A percentile compares a stretch with the other conserved stretches of the same genome.
Conservation (phyloP, 2,113 vertebrate genomes). For the Semicossyphus pulcher region DNA sequence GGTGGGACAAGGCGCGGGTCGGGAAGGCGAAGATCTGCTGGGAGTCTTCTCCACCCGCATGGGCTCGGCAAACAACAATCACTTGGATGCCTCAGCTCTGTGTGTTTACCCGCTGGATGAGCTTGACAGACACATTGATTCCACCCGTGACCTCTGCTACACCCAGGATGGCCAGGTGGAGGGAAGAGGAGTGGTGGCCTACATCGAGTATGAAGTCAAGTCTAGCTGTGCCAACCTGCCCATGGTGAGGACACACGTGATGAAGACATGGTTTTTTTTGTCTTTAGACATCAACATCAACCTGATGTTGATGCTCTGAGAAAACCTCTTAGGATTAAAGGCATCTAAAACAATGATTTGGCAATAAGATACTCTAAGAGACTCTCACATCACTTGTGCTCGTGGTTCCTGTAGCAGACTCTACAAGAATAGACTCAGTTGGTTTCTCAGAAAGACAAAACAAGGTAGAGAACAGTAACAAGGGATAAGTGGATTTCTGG, state of each 20-base stretch:
- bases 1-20: constrained; percentile 78
- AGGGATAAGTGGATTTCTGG: constrained; percentile 21
- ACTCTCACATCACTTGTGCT: not conserved
- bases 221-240: constrained; percentile 94
- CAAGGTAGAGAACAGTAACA: constrained; percentile 28
- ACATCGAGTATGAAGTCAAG: constrained; percentile 97
- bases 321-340: not conserved
- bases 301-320: not conserved
- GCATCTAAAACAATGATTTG: not conserved
- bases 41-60: constrained; percentile 89
- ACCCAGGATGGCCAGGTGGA: constrained; percentile 87
- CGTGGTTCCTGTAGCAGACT: not conserved
- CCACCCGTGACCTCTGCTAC: constrained; percentile 93
- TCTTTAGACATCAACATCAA: not conserved
- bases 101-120: constrained; percentile 90
- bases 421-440: not conserved
- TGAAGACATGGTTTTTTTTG: not conserved
- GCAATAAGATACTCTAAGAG: not conserved
- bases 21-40: constrained; percentile 86
- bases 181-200: constrained; percentile 86
- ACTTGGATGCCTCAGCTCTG: constrained; percentile 87
- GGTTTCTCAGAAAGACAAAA: constrained; percentile 37
- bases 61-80: constrained; percentile 81
- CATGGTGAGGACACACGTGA: constrained; percentile 80
- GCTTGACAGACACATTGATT: constrained; percentile 90